Evolutionary conservation across 2,797 vertebrate species (phyloP), one percentile per base, ranked within the genome.

Genomic region (Etheostoma perlongum): DNA sequence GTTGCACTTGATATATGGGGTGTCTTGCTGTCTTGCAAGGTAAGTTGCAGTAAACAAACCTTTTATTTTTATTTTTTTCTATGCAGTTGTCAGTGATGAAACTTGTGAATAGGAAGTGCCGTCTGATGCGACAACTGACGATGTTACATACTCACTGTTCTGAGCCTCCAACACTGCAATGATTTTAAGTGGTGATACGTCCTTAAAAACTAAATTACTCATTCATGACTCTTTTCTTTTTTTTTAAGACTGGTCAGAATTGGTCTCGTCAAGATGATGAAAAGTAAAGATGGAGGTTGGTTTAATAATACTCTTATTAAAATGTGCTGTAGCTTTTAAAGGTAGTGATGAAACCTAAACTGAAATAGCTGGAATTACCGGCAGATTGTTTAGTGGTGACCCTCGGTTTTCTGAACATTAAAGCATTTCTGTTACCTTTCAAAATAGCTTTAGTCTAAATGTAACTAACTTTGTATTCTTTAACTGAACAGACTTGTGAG

Each of bases 291-390:
- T 9, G 51, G 2, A 82, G 87, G 72, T 83, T 27, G 2, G 79
- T 67, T 59, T 49, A 19, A 44, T 68, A 1, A 40, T 25, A 8
- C 54, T 16, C 3, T 3, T 1, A 0, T 11, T 57, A 21, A 62
- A 44, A 40, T 25, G 1, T 19, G 1, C 14, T 18, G 2, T 12
- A n/a, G 8, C n/a, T 4, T 4, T 44, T 1, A 57, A 52, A 23
- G 70, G 85, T 85, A 1, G 25, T 86, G 88, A 90, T 88, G 86
- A 90, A 80, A 67, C 36, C 23, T 52, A 81, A 92, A 90, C 85
- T 87, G 81, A 91, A 89, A 83, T 5, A 80, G 89, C 96, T 97
- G 96, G 96, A 98, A 98, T 98, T 98, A 97, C 96, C 96, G 96
- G 86, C 97, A 96, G 96, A 98, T 91, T 90, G 93, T 78, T 48